Evolutionary conservation across 2,113 vertebrate species (phyloP).

Genomic region (Tragelaphus buxtoni): DNA sequence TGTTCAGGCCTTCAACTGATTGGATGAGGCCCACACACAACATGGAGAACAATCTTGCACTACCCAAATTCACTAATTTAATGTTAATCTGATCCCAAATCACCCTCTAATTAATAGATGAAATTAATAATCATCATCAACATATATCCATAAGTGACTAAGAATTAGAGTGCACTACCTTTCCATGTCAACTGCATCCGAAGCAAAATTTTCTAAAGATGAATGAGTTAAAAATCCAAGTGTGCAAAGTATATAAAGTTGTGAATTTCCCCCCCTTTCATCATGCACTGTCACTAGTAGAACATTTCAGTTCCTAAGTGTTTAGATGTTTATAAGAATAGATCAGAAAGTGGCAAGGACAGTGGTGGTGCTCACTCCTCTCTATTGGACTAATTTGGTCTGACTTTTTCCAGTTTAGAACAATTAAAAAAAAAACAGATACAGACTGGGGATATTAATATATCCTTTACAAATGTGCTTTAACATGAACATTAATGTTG

Average conservation of each 20-base stretch:
- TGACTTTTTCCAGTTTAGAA: background rate
- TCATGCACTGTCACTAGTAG: background rate
- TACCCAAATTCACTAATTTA: background rate
- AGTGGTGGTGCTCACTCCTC: rapidly evolving
- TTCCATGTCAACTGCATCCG: background rate
- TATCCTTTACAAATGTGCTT: background rate
- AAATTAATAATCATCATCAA: background rate
- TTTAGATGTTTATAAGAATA: background rate
- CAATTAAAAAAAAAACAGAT: background rate
- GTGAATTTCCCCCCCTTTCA: background rate
- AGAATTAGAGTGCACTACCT: background rate
- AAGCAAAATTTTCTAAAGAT: background rate
- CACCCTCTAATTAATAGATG: background rate
- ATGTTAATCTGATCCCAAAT: background rate
- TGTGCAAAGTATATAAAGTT: background rate
- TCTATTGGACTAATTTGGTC: background rate
- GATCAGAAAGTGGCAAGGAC: background rate
- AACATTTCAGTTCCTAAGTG: background rate
- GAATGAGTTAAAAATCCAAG: background rate
- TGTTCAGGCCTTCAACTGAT: background rate
- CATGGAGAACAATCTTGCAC: background rate
- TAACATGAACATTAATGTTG: background rate
- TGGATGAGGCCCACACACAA: background rate
- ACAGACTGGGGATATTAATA: background rate
- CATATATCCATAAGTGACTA: background rate